Evolutionary conservation across 2,113 vertebrate species (phyloP).

Genomic region (Atlantisia rogersi): DNA sequence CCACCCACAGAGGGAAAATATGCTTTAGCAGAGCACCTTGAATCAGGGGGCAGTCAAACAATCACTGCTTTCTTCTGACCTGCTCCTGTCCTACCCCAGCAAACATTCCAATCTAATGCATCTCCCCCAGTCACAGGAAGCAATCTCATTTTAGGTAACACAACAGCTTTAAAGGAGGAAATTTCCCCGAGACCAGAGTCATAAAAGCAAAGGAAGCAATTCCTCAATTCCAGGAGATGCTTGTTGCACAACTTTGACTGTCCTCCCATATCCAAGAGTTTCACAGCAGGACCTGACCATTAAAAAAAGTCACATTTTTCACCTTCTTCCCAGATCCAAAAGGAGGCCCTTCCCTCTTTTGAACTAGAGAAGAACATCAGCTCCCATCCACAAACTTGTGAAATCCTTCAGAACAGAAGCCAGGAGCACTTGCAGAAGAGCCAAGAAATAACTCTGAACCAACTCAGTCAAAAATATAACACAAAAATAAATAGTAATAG

Average conservation of each 20-base stretch:
- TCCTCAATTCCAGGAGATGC: not conserved
- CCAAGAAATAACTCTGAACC: not conserved
- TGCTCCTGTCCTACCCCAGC: not conserved
- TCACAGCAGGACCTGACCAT: not conserved
- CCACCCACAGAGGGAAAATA: not conserved
- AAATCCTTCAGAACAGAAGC: not conserved
- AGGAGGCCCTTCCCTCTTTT: not conserved
- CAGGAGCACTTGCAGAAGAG: not conserved
- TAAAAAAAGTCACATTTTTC: not conserved
- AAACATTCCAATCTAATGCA: not conserved
- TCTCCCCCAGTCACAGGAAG: not conserved
- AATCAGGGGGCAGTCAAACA: not conserved
- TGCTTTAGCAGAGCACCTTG: not conserved
- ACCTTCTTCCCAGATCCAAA: conserved; percentile 2
- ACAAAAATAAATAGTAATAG: conserved; percentile 24
- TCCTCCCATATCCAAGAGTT: not conserved
- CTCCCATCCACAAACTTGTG: not conserved
- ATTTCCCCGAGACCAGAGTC: not conserved
- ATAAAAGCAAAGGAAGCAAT: not conserved
- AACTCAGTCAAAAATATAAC: not conserved
- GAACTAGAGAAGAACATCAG: not conserved
- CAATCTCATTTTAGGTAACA: not conserved
- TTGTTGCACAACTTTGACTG: not conserved
- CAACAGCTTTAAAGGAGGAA: not conserved
- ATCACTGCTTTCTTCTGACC: not conserved